Percentiles rank a stretch among this genome's conserved stretches.
Evolutionary conservation across 2,113 vertebrate species (phyloP).

Genomic region (Nyctereutes procyonoides): DNA sequence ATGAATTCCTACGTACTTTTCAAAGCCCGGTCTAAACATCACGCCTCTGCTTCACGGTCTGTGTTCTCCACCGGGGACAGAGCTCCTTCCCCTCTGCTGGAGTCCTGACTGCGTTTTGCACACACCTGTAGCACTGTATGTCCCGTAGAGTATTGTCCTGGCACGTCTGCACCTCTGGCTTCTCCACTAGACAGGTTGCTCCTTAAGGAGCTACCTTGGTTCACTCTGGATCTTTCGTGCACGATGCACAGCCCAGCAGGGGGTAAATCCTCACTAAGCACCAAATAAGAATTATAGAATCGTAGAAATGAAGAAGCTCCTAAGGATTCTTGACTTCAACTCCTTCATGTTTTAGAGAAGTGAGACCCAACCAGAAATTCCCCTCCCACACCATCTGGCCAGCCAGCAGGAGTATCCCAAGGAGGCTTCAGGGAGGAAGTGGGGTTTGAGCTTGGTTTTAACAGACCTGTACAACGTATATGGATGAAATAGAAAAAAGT

Average conservation of each 20-base stretch:
- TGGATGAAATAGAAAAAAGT: not conserved
- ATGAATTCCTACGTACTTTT: not conserved
- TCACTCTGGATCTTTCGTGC: not conserved
- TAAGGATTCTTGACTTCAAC: not conserved
- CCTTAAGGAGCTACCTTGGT: not conserved
- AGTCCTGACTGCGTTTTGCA: not conserved
- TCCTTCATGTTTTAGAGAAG: not conserved
- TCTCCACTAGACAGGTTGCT: not conserved
- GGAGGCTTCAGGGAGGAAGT: not conserved
- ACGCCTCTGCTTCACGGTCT: not conserved
- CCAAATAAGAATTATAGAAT: not conserved
- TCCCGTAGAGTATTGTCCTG: not conserved
- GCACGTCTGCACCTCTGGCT: not conserved
- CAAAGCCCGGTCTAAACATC: not conserved
- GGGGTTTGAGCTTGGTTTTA: not conserved
- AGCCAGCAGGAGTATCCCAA: not conserved
- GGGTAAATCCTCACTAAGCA: not conserved
- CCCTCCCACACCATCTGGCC: not conserved
- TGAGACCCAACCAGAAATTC: not conserved
- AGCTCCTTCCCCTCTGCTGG: not conserved
- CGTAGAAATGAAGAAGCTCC: not conserved
- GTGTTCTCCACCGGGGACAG: not conserved
- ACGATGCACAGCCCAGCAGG: not conserved
- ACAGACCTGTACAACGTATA: not conserved
- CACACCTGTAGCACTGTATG: rapidly evolving